Conservation (phyloP, 2,113 vertebrate species). For the Glaucomys volans region DNA sequence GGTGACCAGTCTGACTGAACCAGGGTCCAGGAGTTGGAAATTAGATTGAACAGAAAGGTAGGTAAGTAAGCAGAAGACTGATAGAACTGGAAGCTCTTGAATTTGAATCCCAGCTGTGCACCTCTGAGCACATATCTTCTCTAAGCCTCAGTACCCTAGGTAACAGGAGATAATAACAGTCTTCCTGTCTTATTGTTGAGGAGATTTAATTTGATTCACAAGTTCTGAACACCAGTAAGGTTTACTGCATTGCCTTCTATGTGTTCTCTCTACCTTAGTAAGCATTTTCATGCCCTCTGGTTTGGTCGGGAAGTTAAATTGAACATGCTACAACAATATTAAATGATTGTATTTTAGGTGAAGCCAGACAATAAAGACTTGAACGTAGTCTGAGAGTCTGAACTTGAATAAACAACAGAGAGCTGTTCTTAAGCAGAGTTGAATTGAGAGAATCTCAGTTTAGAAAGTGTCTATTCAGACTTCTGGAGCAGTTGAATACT, state of each 20-base stretch:
- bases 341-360: neutral
- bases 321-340: neutral
- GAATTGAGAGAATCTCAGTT: neutral
- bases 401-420: neutral
- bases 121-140: neutral
- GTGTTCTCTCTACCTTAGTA: neutral
- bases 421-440: neutral
- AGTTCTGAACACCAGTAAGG: neutral
- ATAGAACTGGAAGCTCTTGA: neutral
- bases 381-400: neutral
- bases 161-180: neutral
- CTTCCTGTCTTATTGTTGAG: neutral
- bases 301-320: conserved; percentile 12
- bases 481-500: neutral
- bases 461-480: neutral
- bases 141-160: neutral
- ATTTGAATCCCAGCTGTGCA: neutral
- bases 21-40: neutral
- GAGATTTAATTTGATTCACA: neutral
- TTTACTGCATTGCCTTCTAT: neutral
- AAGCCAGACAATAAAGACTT: conserved; percentile 43
- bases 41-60: neutral
- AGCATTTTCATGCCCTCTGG: neutral
- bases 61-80: neutral
- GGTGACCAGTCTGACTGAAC: no score